A percentile compares a stretch with the other conserved stretches of the same genome.
Conservation (phyloP, 2,113 vertebrate species). For the Oreochromis aureus region DNA sequence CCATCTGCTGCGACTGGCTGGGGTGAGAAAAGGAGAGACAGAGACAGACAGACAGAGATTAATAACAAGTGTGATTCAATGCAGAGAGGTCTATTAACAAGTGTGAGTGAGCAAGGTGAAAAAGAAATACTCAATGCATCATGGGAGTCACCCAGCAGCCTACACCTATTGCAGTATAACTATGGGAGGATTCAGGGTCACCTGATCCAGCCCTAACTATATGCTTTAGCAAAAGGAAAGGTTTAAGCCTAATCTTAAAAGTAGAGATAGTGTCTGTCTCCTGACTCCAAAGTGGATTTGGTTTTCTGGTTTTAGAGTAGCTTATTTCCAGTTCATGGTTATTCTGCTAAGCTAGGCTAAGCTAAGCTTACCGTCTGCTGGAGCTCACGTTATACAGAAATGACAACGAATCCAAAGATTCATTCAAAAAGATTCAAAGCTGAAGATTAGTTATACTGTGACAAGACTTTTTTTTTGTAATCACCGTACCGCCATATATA, state of each 20-base stretch:
- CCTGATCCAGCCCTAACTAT: no score
- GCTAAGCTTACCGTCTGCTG: background rate
- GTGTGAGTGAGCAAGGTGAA: no score
- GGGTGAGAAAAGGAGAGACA: background rate
- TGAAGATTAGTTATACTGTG: background rate
- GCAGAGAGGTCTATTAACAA: background rate
- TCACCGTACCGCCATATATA: background rate
- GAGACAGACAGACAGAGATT: background rate
- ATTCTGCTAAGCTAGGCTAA: background rate
- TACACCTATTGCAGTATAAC: no score
- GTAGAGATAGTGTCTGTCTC: background rate
- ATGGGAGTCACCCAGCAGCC: no score
- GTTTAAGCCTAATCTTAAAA: background rate
- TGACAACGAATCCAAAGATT: background rate
- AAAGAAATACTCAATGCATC: no score
- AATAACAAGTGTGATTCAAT: rapidly evolving
- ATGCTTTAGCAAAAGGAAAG: no score
- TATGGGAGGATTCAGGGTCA: no score
- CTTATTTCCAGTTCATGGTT: background rate
- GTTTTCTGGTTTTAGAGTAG: background rate
- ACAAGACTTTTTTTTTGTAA: background rate
- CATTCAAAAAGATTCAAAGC: background rate
- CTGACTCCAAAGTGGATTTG: background rate
- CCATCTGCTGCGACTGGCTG: background rate
- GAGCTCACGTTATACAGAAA: background rate